Base-by-base conservation (phyloP, 2,888 invertebrate species). In the Allolobophora icterica region DNA sequence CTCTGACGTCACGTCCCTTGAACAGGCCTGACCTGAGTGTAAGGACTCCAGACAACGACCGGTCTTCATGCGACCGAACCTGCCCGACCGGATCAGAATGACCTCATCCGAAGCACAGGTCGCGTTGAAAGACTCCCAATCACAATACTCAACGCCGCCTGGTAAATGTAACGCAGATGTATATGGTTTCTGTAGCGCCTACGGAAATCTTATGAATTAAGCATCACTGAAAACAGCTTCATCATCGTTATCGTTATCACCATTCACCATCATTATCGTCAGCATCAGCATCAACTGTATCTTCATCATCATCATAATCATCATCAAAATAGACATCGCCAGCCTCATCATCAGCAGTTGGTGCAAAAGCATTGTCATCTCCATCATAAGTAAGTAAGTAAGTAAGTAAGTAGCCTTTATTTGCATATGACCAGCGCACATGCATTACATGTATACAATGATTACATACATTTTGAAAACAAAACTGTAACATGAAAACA, bases 51-150 rank as follows among this genome's bases (percentile, higher is more conserved):
- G 87, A 35, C 87, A 87, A 0, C 35, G 35, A 0, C 87, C 87
- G 87, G 8, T 6, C 87, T 38, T 34, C 87, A 87, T 87, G 87
- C 87, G 87, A 17, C 87, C 87, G 35, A 35, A 87, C 87, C 87
- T 87, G 87, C 35, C 87, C 35, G 38, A 35, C 35, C 38, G 34
- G 21, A 87, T 87, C 13, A 87, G 34, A 38, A 87, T 34, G 19
- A 87, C 35, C 87, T 87, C 87, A 24, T 87, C 87, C 2, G 87
- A 34, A 17, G 34, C 34, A 38, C 87, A 87, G 87, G 87, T 87
- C 35, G 35, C 87, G 38, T 87, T 87, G 87, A 87, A 87, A 35
- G 35, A 35, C 38, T 87, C 87, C 35, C 35, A 35, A 8, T 87
- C 87, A 17, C 87, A 87, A 35, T 87, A 87, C 35, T 87, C 87